A percentile compares a stretch with the other conserved stretches of the same genome.
Evolutionary conservation across 2,888 invertebrate genomes (phyloP).

Genomic region (Lithophane ornitopus): DNA sequence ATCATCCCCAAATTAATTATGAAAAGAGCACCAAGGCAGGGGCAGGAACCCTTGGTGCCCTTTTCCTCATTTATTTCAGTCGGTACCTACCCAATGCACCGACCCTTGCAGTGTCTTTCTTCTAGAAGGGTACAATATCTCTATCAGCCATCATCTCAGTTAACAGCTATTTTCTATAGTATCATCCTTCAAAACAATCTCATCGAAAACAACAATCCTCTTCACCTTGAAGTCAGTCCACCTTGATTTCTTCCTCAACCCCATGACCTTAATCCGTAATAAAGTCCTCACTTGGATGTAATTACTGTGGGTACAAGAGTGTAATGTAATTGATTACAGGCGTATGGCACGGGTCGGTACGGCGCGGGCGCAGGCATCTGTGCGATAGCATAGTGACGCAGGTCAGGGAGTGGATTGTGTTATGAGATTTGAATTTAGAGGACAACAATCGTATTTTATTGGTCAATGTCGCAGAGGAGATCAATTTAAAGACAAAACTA

Average conservation of each 20-base stretch:
- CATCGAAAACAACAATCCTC: background rate
- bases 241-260: constrained; percentile 39
- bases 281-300: constrained; percentile 38
- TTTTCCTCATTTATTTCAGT: background rate
- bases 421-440: constrained; percentile 15
- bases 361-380: constrained; percentile 52
- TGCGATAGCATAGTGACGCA: constrained; percentile 62
- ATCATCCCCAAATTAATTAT: background rate
- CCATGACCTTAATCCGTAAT: constrained; percentile 51
- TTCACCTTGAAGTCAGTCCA: constrained; percentile 12
- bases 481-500: background rate
- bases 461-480: background rate
- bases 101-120: background rate
- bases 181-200: background rate
- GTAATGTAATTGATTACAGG: constrained; percentile 52
- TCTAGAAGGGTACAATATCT: background rate
- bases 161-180: background rate
- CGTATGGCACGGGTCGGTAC: constrained; percentile 68
- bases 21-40: background rate
- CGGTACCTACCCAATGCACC: no score
- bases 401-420: constrained; percentile 56
- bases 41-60: background rate
- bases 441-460: background rate
- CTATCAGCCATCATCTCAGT: background rate
- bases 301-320: constrained; percentile 43